These are phyloP conservation scores for Nomada hirtipes DNA, from an alignment of 2,888 invertebrate species.

Conservation along the genomic window DNA sequence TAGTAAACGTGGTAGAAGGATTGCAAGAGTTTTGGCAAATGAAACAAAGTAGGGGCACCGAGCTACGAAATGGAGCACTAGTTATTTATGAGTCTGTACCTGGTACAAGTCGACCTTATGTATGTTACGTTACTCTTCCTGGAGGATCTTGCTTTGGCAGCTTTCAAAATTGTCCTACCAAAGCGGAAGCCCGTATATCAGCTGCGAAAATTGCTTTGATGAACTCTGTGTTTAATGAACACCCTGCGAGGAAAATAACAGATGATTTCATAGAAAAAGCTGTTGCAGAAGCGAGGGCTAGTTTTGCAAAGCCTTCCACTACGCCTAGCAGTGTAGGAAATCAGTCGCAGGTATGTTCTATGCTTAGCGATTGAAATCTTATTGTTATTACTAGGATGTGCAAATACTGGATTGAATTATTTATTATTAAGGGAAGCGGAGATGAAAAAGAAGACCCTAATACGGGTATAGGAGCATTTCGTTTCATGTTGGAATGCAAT, in stretches of 20 bases:
- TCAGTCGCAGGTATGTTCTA: conserved; percentile 70
- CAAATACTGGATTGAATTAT: conserved; percentile 1
- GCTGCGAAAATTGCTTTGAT: conserved; percentile 98
- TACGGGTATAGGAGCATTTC: conserved; percentile 91
- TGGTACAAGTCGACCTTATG: conserved; percentile 95
- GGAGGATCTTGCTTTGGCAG: conserved; percentile 98
- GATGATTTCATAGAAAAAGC: conserved; percentile 98
- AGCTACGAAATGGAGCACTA: conserved; percentile 94
- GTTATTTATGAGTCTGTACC: conserved; percentile 98
- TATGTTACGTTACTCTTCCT: conserved; percentile 97
- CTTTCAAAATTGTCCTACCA: conserved; percentile 97
- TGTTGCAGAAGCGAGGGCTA: conserved; percentile 95
- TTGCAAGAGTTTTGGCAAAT: conserved; percentile 99
- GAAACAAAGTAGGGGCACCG: conserved; percentile 95
- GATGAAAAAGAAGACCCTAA: conserved; percentile 86
- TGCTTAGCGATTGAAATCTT: background rate
- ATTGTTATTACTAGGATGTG: background rate
- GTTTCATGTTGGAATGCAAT: conserved; percentile 88
- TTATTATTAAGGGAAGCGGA: conserved; percentile 86
- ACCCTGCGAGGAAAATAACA: conserved; percentile 95
- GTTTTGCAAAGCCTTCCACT: conserved; percentile 84
- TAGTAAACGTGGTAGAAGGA: conserved; percentile 98
- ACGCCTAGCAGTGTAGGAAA: conserved; percentile 76
- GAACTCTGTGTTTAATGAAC: conserved; percentile 98
- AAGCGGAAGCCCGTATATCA: conserved; percentile 96